Evolutionary conservation across 2,797 vertebrate genomes (phyloP), one percentile per base, ranked within the genome.

Genomic region (Taeniopygia guttata): DNA sequence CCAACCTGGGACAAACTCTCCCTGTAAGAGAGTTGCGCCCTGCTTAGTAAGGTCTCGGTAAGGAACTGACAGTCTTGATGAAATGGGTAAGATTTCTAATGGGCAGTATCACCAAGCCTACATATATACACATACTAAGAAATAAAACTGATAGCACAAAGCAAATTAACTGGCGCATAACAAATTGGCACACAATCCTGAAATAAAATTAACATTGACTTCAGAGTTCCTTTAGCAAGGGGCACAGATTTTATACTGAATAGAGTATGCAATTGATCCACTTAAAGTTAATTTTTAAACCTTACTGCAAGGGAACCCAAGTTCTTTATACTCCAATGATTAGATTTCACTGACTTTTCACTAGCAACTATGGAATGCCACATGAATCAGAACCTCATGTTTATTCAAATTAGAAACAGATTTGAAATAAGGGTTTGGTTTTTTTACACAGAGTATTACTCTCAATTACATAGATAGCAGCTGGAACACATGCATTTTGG

Each of bases 141-240:
- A 92, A 69, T 48, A 84, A 82, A 86, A 76, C 40, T n/a, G 60
- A 63, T 36, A 63, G 32, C 42, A 79, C 48, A 80, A 95, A 94
- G 42, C 27, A 67, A 91, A 84, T 90, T 52, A 87, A 42, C n/a
- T n/a, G 51, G 22, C 25, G 42, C 27, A 68, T 54, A 82, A 73
- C 27, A 69, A 62, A 93, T 69, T 20, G 11, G 38, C 8, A 15
- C 34, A 77, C 46, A 87, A 55, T 15, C 26, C 43, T 66, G 60
- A 83, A 93, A 83, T 85, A 85, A 85, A 93, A 92, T 59, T 75
- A 92, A 36, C 43, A 49, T 16, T 75, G 75, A 56, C 42, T 85
- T 80, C 23, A 30, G 51, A 91, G 66, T 14, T 78, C 27, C 3
- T 51, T 91, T 58, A 75, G 81, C 45, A 77, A 43, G 48, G 26